Evolutionary conservation across 2,113 vertebrate species (phyloP).

Genomic region (Trogon surrucura): DNA sequence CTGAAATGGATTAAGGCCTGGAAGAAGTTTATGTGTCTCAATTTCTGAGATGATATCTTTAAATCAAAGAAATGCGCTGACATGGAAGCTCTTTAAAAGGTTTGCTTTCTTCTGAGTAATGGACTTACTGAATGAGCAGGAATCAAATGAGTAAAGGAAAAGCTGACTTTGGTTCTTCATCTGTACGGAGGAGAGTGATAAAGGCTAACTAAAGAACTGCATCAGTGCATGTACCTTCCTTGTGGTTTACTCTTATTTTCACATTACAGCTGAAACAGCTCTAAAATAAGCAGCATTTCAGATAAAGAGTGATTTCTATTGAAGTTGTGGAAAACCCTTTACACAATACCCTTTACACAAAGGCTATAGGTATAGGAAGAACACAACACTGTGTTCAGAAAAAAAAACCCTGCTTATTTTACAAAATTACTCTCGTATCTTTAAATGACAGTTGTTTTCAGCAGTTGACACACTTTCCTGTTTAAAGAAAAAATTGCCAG

Average conservation of each 20-base stretch:
- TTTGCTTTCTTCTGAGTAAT: neutral
- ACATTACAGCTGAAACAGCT: neutral
- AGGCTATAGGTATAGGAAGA: neutral
- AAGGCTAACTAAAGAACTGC: neutral
- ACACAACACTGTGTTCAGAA: neutral
- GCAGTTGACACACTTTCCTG: neutral
- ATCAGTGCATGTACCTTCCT: neutral
- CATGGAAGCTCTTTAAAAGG: neutral
- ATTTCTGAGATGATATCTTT: neutral
- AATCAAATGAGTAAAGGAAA: neutral
- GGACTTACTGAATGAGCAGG: neutral
- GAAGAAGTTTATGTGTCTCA: neutral
- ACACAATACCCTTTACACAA: neutral
- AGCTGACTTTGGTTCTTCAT: fast-evolving
- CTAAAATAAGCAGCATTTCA: neutral
- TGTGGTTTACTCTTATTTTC: neutral
- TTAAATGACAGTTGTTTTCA: neutral
- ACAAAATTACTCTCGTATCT: neutral
- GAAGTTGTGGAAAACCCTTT: neutral
- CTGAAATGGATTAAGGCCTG: neutral
- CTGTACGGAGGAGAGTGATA: neutral
- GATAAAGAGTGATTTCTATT: neutral
- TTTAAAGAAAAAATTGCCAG: neutral
- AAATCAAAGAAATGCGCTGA: neutral
- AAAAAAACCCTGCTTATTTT: neutral